Conservation (phyloP, 2,113 vertebrate species). For the Ifrita kowaldi region DNA sequence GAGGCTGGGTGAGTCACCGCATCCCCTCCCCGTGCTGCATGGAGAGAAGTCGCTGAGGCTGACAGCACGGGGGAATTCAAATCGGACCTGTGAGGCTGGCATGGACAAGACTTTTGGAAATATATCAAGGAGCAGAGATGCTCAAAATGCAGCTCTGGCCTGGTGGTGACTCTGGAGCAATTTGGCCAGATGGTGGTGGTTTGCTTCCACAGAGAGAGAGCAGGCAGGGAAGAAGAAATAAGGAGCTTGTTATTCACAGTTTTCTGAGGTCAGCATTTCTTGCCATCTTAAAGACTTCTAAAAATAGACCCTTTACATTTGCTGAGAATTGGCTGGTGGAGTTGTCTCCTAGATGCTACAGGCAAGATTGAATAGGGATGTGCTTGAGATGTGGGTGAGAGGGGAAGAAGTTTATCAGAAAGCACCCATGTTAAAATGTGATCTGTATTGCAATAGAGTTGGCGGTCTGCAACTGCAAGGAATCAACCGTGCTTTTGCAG, state of each 20-base stretch:
- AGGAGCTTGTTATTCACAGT: not conserved
- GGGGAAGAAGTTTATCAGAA: not conserved
- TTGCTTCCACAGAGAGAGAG: not conserved
- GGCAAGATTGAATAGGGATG: not conserved
- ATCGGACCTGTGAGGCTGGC: not conserved
- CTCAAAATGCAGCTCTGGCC: not conserved
- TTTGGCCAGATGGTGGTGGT: not conserved
- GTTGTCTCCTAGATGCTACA: not conserved
- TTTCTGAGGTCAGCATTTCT: constrained; percentile 29
- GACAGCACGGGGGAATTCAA: accelerated
- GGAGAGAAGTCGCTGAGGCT: not conserved
- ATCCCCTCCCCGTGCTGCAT: not conserved
- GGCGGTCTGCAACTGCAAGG: not conserved
- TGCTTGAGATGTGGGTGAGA: not conserved
- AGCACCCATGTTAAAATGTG: not conserved
- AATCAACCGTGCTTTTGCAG: not conserved
- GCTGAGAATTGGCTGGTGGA: not conserved
- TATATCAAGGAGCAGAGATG: not conserved
- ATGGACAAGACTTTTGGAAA: not conserved
- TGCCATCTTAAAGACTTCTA: not conserved
- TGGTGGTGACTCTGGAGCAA: not conserved
- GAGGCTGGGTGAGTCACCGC: not conserved
- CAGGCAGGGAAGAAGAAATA: not conserved
- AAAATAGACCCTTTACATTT: constrained; percentile 11
- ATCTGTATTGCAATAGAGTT: not conserved